Conservation (phyloP, 2,113 vertebrate genomes). For the Raja brachyura region DNA sequence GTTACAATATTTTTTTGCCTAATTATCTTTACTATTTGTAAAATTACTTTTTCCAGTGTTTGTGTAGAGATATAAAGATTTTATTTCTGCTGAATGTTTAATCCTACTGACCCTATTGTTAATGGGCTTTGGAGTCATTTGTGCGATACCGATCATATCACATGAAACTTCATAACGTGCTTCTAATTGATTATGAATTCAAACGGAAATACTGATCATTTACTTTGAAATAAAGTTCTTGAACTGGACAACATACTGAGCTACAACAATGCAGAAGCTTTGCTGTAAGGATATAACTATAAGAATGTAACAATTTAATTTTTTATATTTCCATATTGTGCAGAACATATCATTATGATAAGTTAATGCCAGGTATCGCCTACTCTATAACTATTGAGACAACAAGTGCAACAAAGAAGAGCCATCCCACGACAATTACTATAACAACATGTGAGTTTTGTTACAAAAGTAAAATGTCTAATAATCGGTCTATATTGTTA, state of each 20-base stretch:
- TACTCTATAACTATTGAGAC: slow-evolving; percentile 62
- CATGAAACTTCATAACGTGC: not conserved
- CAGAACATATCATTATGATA: slow-evolving; percentile 56
- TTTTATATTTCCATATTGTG: slow-evolving; percentile 22
- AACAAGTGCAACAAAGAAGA: slow-evolving; percentile 60
- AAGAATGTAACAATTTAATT: slow-evolving; percentile 39
- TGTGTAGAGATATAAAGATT: not conserved
- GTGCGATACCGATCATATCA: not conserved
- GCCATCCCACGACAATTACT: slow-evolving; percentile 50
- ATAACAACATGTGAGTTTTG: slow-evolving; percentile 61
- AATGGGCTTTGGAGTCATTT: not conserved
- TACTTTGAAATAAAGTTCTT: not conserved
- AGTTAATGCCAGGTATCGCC: slow-evolving; percentile 60
- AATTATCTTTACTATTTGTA: not conserved
- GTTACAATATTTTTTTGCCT: not conserved
- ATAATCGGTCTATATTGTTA: not conserved
- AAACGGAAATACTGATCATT: not conserved
- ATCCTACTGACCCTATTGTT: not conserved
- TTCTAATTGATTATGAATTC: not conserved
- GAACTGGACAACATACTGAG: not conserved
- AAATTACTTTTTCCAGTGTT: not conserved
- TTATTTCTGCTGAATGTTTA: not conserved
- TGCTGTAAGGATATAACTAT: slow-evolving; percentile 38
- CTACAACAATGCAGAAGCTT: not conserved
- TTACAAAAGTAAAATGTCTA: no score